Evolutionary conservation across 2,113 vertebrate species (phyloP).

Genomic region (Lepisosteus oculatus): DNA sequence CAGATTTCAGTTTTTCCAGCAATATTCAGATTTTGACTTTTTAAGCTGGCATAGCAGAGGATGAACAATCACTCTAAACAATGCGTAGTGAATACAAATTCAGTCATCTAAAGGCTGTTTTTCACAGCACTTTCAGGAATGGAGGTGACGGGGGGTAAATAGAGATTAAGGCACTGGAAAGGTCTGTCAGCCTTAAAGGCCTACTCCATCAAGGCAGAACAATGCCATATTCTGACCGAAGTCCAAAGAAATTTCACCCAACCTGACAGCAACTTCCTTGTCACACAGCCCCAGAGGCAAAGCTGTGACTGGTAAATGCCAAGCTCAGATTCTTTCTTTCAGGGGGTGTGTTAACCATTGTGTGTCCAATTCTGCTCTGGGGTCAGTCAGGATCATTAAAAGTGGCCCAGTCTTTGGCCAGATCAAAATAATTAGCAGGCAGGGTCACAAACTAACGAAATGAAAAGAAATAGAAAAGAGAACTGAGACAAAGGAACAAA

Average conservation of each 20-base stretch:
- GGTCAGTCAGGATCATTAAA: conserved; percentile 71
- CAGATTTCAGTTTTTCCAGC: neutral
- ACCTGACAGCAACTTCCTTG: conserved; percentile 42
- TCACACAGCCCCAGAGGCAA: conserved; percentile 34
- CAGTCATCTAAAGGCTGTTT: conserved; percentile 18
- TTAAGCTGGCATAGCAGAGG: conserved; percentile 4
- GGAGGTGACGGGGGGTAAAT: conserved; percentile 17
- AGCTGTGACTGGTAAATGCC: conserved; percentile 61
- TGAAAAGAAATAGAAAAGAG: conserved; percentile 60
- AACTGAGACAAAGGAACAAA: conserved; percentile 54
- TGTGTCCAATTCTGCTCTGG: conserved; percentile 56
- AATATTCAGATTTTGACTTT: conserved; percentile 10
- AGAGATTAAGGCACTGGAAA: conserved; percentile 39
- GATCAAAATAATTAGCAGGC: conserved; percentile 78
- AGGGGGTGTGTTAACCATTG: conserved; percentile 72
- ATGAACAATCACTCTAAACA: conserved; percentile 17
- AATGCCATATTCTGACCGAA: conserved; percentile 62
- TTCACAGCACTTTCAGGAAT: conserved; percentile 19
- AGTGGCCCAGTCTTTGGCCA: conserved; percentile 66
- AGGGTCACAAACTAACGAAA: conserved; percentile 77
- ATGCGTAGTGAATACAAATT: conserved; percentile 14
- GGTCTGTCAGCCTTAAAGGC: conserved; percentile 37
- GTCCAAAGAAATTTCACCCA: conserved; percentile 50
- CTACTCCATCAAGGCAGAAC: conserved; percentile 56
- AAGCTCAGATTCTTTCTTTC: conserved; percentile 54